Base-by-base conservation (phyloP, 2,888 invertebrate genomes). In the Archips xylosteana region DNA sequence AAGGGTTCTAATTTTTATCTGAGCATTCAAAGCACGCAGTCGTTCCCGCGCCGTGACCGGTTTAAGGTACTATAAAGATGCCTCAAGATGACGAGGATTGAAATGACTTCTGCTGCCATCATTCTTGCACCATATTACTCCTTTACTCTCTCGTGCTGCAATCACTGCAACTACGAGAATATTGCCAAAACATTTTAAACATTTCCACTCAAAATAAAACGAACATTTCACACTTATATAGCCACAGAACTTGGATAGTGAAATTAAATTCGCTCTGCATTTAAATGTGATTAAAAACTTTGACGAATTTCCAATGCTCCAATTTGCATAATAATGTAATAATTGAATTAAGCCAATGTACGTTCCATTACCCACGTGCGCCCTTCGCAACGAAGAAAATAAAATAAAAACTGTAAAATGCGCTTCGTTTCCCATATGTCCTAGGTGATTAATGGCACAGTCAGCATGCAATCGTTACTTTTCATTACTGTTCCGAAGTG, bases 401-500 rank as follows among this genome's bases (percentile, higher is more conserved):
- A 75, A 75, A 79, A 80, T 80, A 79, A 81, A 80, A 80, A 81
- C 78, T 80, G 79, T 82, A 82, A 80, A 81, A 82, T 82, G 78
- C 68, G 73, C 73, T 36, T 60, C 79, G 81, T 78, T 82, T 82
- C 76, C 80, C 81, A 75, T 75, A 83, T 83, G 82, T 83, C 84
- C 83, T 82, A 79, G 81, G 90, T 93, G 94, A 94, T 93, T 92
- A 92, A 94, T 94, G 92, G 89, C 81, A 82, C 85, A 90, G 89
- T 89, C 88, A 85, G 87, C 91, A 92, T 92, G 92, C 91, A 92
- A 94, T 92, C 94, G 93, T 94, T 94, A 93, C 91, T 94, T 94
- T 94, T 93, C 94, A 94, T 94, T 94, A 94, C 91, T 88, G 92
- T 88, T 89, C 86, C 87, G 88, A 92, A 92, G 92, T 92, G 92